These are phyloP conservation scores for Hepsetus odoe DNA, from an alignment of 2,113 vertebrate genomes.

Conservation along the genomic window DNA sequence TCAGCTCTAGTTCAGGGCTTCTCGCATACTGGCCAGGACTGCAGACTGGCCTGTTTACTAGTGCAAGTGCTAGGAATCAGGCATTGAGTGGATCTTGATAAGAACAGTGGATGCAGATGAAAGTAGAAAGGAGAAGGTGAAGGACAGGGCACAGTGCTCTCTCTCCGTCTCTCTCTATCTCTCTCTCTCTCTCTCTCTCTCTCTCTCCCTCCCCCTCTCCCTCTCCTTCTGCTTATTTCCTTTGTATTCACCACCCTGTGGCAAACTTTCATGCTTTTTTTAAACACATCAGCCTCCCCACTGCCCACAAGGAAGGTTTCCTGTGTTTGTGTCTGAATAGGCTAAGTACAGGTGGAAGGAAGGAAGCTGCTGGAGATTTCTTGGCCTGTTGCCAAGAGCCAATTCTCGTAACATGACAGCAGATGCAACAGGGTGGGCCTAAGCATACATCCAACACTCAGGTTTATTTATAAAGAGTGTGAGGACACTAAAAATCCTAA, in stretches of 20 bases:
- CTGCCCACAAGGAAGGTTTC: neutral
- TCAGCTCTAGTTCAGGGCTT: neutral
- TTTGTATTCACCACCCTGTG: neutral
- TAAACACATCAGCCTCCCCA: slow-evolving; percentile 12
- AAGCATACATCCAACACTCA: slow-evolving; percentile 7
- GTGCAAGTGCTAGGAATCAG: neutral
- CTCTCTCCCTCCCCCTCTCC: neutral
- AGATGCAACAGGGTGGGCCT: slow-evolving; percentile 1
- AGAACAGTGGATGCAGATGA: slow-evolving; percentile 12
- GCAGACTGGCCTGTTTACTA: neutral
- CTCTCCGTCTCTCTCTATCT: neutral
- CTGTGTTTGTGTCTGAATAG: neutral
- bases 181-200: neutral
- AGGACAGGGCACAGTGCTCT: slow-evolving; percentile 32
- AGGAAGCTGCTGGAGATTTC: neutral
- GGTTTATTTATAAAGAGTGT: slow-evolving; percentile 15
- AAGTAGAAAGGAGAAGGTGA: slow-evolving; percentile 12
- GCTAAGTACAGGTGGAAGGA: neutral
- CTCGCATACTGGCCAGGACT: too few species aligned
- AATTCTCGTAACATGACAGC: slow-evolving; percentile 4
- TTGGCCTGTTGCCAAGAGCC: neutral
- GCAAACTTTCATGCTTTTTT: neutral
- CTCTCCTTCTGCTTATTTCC: neutral
- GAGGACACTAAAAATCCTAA: slow-evolving; percentile 28
- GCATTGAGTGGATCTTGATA: slow-evolving; percentile 19